Base-by-base conservation (phyloP, 2,888 invertebrate genomes). In the Aquatica leii region DNA sequence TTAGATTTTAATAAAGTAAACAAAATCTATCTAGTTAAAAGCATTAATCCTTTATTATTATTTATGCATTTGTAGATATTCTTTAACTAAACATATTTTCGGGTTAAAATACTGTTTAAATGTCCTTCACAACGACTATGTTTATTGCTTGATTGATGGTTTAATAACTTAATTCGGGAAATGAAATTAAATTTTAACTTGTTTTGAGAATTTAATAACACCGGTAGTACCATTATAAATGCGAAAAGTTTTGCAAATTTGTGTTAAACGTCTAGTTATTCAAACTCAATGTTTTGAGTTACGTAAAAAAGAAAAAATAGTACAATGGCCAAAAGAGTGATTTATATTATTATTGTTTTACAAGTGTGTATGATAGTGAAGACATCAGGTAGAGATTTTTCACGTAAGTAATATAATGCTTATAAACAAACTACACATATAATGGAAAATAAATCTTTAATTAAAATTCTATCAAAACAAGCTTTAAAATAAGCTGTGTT, bases 121-220 rank as follows among this genome's bases (percentile, higher is more conserved):
- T 14, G 24, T 34, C 21, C 24, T 24, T 14, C 50, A 50, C 21
- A 34, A 34, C 21, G 11, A 50, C 24, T 20, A 14, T 34, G n/a
- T 34, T 50, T 50, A 50, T 52, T 52, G 15, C 37, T 17, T 52
- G 37, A 52, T 52, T 52, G 52, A 52, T 52, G 52, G 34, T 52
- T 52, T 52, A 37, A 52, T 52, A 17, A 35, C 52, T 35, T 35
- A 52, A 52, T 52, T 52, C 52, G 31, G 52, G 52, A 52, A 52
- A 52, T 52, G 21, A 35, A 52, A 52, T 52, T 20, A 52, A 31
- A 35, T 52, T 52, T 52, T 52, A 52, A 52, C 37, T 37, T 52
- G 52, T 52, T 37, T 18, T 52, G 18, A 52, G 18, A 37, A 52
- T 15, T 52, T 50, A 50, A 46, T 46, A 46, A 46, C 18, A 46